Conservation (phyloP, 1,140 invertebrate genomes). For the Hesperophylax magnus region DNA sequence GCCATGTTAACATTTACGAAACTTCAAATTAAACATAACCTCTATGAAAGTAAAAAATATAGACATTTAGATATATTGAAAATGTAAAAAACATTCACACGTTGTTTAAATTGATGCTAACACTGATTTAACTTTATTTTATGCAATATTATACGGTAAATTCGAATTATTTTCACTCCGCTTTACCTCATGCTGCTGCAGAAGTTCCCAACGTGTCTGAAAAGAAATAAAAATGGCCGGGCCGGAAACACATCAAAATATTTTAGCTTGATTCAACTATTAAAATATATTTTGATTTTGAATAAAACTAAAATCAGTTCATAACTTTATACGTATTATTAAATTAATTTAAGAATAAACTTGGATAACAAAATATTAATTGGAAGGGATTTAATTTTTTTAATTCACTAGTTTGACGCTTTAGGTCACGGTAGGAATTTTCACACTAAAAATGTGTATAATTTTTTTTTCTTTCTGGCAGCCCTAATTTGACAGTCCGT, state of each 20-base stretch:
- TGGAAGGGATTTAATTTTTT: not conserved
- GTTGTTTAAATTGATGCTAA: not conserved
- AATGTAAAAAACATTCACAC: not conserved
- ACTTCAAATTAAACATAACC: constrained; percentile 37
- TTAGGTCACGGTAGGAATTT: not conserved
- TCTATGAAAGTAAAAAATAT: not conserved
- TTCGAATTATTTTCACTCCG: constrained; percentile 21
- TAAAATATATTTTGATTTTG: not conserved
- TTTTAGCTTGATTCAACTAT: not conserved
- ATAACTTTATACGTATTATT: not conserved
- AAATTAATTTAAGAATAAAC: not conserved
- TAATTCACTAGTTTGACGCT: not conserved
- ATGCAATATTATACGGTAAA: not conserved
- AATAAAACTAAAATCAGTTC: not conserved
- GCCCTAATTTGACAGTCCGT: not conserved
- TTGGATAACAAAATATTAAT: not conserved
- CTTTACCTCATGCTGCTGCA: constrained; percentile 50
- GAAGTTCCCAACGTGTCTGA: constrained; percentile 46
- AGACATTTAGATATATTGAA: not conserved
- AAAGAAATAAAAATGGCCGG: constrained; percentile 51
- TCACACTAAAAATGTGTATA: not conserved
- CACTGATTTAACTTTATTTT: constrained; percentile 1
- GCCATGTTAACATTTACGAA: constrained; percentile 34
- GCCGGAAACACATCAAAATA: constrained; percentile 42
- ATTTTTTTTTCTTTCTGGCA: not conserved